These are phyloP conservation scores for Eretmochelys imbricata DNA, from an alignment of 2,113 vertebrate species.

Conservation along the genomic window DNA sequence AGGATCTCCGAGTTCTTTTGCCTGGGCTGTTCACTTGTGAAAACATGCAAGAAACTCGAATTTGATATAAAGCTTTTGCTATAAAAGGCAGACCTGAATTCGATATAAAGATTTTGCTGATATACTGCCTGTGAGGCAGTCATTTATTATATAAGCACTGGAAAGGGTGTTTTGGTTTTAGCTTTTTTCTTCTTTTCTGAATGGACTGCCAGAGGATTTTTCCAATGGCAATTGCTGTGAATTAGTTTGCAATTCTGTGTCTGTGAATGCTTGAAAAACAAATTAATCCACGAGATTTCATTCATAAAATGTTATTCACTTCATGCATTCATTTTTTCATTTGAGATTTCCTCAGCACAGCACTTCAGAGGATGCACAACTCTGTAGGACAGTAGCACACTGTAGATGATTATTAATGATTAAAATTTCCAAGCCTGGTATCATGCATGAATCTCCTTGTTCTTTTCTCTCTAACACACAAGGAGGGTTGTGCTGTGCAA, in stretches of 20 bases:
- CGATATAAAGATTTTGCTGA: constrained; percentile 43
- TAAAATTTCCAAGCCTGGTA: rapidly evolving
- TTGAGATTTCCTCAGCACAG: background rate
- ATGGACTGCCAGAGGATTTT: constrained; percentile 24
- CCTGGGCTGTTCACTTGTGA: background rate
- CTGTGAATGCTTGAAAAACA: background rate
- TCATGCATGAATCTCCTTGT: rapidly evolving
- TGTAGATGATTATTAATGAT: background rate
- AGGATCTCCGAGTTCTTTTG: background rate
- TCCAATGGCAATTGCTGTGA: background rate
- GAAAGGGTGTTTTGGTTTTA: constrained; percentile 26
- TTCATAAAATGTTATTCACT: constrained; percentile 9
- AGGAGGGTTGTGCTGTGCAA: rapidly evolving
- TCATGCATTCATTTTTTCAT: rapidly evolving
- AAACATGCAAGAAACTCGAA: background rate
- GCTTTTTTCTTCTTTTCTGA: constrained; percentile 30
- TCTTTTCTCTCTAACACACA: background rate
- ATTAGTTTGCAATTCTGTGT: rapidly evolving
- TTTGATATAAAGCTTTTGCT: background rate
- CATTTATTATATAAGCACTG: constrained; percentile 66
- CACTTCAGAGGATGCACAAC: background rate
- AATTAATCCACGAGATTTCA: background rate
- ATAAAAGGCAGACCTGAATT: constrained; percentile 9
- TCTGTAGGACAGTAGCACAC: background rate
- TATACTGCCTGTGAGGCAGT: constrained; percentile 30